phyloP scores from a whole-genome alignment of 2,113 vertebrate species.

The Ascaphus truei region DNA sequence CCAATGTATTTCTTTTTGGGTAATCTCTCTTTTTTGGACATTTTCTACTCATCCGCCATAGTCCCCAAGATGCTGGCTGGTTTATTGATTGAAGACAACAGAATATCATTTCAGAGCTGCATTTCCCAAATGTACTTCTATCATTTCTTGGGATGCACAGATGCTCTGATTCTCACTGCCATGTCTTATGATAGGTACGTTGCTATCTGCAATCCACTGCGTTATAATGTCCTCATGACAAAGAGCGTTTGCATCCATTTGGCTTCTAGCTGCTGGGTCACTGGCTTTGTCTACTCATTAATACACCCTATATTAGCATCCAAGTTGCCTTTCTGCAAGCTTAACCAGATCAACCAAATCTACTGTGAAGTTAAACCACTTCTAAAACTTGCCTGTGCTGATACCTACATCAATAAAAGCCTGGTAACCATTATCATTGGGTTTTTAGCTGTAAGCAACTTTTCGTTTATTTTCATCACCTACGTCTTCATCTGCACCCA shows the following conservation, averaged over 20 bases:
- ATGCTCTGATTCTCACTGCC: neutral
- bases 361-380: neutral
- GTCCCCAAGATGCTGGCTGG: too few species aligned
- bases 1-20: too few species aligned
- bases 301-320: neutral
- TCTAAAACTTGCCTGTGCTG: neutral
- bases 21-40: too few species aligned
- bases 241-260: neutral
- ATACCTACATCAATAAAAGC: neutral
- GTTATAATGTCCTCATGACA: neutral
- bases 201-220: neutral
- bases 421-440: too few species aligned
- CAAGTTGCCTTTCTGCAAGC: neutral
- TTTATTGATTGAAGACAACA: too few species aligned
- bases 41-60: too few species aligned
- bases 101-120: too few species aligned
- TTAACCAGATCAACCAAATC: neutral
- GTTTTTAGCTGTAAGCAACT: too few species aligned
- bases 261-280: neutral
- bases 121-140: too few species aligned
- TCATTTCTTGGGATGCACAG: too few species aligned
- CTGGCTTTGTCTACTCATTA: conserved; percentile 1
- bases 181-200: conserved; percentile 9
- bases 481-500: too few species aligned
- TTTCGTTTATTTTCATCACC: too few species aligned